Conservation (phyloP, 1,140 invertebrate genomes). For the Drosophila mauritiana region DNA sequence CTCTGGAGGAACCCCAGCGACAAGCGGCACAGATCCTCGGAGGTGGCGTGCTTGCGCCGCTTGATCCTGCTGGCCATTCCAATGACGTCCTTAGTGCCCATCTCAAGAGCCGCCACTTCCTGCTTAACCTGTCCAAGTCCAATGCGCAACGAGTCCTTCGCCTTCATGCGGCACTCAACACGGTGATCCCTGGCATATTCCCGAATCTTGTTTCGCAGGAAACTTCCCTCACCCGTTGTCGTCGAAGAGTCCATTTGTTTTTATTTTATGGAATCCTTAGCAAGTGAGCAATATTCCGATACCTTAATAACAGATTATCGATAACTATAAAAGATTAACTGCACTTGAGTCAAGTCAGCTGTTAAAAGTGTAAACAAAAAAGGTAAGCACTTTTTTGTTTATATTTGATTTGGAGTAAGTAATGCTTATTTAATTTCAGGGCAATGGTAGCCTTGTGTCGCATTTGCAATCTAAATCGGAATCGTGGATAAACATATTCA, state of each 20-base stretch:
- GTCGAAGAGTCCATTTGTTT: constrained; percentile 1
- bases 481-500: constrained; percentile 9
- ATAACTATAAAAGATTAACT: neutral
- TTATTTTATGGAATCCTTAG: neutral
- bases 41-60: constrained; percentile 74
- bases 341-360: neutral
- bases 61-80: constrained; percentile 72
- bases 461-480: neutral
- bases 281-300: neutral
- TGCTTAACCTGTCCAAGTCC: constrained; percentile 70
- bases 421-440: neutral
- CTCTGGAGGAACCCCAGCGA: constrained; percentile 72
- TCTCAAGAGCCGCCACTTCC: constrained; percentile 62
- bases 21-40: constrained; percentile 70
- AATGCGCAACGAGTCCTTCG: constrained; percentile 68
- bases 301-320: neutral
- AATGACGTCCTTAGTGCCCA: constrained; percentile 66
- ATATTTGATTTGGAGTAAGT: neutral
- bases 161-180: constrained; percentile 41
- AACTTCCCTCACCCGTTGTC: neutral
- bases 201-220: constrained; percentile 60
- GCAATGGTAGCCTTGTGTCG: constrained; percentile 4
- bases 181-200: constrained; percentile 58
- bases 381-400: neutral
- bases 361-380: constrained; percentile 9